Percentiles rank a stretch among this genome's conserved stretches.
These are phyloP conservation scores for Euwallacea similis DNA, from an alignment of 1,140 invertebrate species.

Conservation along the genomic window DNA sequence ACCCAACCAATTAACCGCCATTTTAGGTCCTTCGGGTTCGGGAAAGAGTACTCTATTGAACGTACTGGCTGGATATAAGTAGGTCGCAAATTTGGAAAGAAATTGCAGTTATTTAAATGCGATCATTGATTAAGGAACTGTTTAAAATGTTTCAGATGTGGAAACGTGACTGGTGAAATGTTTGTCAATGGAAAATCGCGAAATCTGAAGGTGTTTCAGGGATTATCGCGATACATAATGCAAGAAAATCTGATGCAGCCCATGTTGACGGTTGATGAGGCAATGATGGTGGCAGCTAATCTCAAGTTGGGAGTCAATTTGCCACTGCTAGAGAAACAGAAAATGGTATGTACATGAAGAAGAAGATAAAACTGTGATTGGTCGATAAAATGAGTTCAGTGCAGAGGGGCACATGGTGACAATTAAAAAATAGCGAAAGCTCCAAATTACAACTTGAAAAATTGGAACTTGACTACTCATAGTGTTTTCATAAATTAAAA, in stretches of 20 bases:
- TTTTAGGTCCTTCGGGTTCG: slow-evolving; percentile 86
- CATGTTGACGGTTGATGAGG: slow-evolving; percentile 80
- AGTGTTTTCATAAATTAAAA: no score
- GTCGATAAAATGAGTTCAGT: no score
- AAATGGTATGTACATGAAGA: slow-evolving; percentile 63
- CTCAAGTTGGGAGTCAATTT: slow-evolving; percentile 78
- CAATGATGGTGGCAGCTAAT: slow-evolving; percentile 84
- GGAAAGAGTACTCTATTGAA: slow-evolving; percentile 90
- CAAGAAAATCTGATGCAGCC: slow-evolving; percentile 88
- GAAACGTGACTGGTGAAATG: slow-evolving; percentile 64
- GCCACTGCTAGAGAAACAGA: slow-evolving; percentile 64
- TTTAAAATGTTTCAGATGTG: slow-evolving; percentile 40
- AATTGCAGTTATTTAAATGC: background rate
- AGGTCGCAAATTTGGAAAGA: slow-evolving; percentile 44
- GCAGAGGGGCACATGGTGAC: no score
- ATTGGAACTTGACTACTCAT: no score
- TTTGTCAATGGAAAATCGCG: slow-evolving; percentile 74
- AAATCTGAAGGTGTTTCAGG: slow-evolving; percentile 76
- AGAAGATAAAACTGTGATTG: background rate
- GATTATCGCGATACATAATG: slow-evolving; percentile 92
- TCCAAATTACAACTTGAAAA: no score
- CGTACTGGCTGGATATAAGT: slow-evolving; percentile 84
- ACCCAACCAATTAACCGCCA: slow-evolving; percentile 78
- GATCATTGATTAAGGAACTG: background rate
- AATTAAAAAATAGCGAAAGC: no score